These are phyloP conservation scores for Sarcophaga carnaria DNA, from an alignment of 2,888 invertebrate genomes.

Conservation along the genomic window DNA sequence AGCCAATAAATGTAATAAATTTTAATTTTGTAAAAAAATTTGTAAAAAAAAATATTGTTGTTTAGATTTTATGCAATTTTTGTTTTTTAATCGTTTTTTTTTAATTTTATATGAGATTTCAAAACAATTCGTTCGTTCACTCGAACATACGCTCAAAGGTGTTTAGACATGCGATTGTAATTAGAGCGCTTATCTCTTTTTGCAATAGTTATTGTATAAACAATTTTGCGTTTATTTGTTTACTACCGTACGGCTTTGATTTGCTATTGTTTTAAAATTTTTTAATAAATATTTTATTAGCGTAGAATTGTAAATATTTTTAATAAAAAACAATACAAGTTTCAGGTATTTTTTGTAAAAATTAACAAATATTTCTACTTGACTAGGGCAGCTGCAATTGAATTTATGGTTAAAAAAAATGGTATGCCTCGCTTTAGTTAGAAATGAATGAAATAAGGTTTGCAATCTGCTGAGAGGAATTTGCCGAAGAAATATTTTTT, in stretches of 20 bases:
- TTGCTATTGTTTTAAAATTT: too few species aligned
- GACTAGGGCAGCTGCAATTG: not conserved
- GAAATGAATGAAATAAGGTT: too few species aligned
- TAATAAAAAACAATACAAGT: not conserved
- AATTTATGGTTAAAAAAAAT: not conserved
- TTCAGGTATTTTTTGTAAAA: not conserved
- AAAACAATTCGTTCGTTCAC: conserved; percentile 56
- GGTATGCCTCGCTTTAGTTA: not conserved
- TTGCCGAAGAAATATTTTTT: too few species aligned
- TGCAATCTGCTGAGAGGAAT: too few species aligned
- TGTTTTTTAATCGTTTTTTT: conserved; percentile 24
- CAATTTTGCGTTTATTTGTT: too few species aligned
- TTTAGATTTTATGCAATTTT: conserved; percentile 5
- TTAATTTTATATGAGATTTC: conserved; percentile 48
- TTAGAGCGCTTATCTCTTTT: conserved; percentile 66
- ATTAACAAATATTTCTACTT: not conserved
- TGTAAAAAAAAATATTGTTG: not conserved
- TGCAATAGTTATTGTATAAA: not conserved
- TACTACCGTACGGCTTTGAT: too few species aligned
- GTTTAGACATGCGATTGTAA: conserved; percentile 69
- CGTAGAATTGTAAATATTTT: not conserved
- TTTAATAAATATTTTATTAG: too few species aligned
- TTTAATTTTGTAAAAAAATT: not conserved
- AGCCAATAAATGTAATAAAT: not conserved
- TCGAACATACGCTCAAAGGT: conserved; percentile 35